These are phyloP conservation scores for Margarornis squamiger DNA, from an alignment of 2,797 vertebrate genomes.

Conservation along the genomic window DNA sequence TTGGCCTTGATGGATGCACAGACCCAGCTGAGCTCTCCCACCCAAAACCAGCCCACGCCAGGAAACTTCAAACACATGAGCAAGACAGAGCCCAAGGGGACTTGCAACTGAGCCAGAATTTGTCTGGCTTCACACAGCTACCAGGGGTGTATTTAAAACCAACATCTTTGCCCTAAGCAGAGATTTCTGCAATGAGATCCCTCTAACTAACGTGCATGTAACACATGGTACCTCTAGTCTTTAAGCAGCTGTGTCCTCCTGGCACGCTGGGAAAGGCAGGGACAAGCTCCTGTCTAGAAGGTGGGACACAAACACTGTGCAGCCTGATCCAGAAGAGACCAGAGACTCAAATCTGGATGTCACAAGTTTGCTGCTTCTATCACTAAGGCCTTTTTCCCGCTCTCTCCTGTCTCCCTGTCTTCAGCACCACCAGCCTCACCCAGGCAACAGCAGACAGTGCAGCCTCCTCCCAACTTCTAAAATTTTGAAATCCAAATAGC, in stretches of 20 bases:
- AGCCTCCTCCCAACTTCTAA: not conserved
- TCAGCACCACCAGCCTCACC: not conserved
- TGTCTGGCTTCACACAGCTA: not conserved
- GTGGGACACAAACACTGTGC: not conserved
- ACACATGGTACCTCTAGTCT: not conserved
- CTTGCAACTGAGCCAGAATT: not conserved
- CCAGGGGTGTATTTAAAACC: not conserved
- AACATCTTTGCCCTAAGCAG: not conserved
- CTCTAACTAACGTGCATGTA: not conserved
- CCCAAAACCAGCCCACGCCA: not conserved
- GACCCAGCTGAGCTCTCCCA: not conserved
- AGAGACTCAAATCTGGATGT: not conserved
- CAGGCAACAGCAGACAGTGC: not conserved
- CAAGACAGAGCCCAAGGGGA: not conserved
- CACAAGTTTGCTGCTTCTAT: not conserved
- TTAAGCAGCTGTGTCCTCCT: not conserved
- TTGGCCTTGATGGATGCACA: fast-evolving
- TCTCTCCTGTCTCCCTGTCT: not conserved
- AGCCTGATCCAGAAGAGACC: not conserved
- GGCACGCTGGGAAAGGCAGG: fast-evolving
- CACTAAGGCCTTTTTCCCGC: not conserved
- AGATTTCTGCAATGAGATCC: not conserved
- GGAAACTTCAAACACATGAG: fast-evolving
- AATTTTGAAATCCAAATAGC: not conserved
- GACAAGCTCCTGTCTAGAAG: not conserved